Conservation (phyloP, 2,888 invertebrate genomes). For the Amaurobius ferox region DNA sequence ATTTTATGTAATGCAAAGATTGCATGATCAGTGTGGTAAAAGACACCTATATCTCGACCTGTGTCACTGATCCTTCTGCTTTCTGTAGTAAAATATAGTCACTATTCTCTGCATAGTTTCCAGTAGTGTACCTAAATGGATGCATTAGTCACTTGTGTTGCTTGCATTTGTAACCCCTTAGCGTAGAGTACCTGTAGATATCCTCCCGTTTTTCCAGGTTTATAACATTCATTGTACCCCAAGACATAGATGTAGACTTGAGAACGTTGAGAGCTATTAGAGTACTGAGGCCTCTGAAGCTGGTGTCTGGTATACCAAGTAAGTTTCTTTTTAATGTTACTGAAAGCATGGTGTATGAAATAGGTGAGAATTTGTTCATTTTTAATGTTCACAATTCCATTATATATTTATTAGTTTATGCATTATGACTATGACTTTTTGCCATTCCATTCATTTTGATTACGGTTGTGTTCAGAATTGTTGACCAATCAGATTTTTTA, state of each 20-base stretch:
- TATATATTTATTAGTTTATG: no score
- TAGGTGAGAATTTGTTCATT: neutral
- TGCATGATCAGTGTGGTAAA: neutral
- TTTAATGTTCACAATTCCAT: no score
- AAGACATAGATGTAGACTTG: constrained; percentile 86
- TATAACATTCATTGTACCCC: constrained; percentile 74
- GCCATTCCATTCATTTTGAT: no score
- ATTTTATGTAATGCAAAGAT: neutral
- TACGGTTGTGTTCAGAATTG: no score
- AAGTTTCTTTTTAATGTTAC: constrained; percentile 81
- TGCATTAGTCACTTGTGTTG: constrained; percentile 56
- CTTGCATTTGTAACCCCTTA: constrained; percentile 67
- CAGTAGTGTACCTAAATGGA: constrained; percentile 54
- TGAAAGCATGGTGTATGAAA: constrained; percentile 6
- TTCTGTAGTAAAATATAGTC: constrained; percentile 28
- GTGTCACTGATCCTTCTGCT: constrained; percentile 26
- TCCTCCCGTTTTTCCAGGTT: constrained; percentile 73
- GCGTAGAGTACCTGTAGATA: constrained; percentile 67
- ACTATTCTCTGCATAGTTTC: constrained; percentile 40
- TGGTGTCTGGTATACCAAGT: constrained; percentile 99
- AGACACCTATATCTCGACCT: neutral
- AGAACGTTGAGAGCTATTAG: constrained; percentile 99
- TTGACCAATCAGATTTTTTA: no score
- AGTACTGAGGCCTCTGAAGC: constrained; percentile 99
- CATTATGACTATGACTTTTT: no score